Evolutionary conservation across 2,888 invertebrate species (phyloP).

Genomic region (Carpatolechia fugitivella): DNA sequence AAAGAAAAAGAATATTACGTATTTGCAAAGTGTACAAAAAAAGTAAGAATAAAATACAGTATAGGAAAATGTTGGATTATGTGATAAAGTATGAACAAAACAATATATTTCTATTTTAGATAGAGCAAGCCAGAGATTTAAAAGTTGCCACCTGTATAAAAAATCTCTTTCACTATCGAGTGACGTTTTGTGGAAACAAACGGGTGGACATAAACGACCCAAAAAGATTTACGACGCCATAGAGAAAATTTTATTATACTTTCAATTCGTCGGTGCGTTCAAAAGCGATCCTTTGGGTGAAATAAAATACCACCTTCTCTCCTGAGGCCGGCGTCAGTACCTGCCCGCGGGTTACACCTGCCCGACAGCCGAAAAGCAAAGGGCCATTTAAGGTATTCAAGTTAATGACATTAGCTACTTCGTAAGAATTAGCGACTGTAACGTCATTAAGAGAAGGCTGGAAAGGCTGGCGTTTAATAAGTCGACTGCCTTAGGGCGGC

Average conservation of each 20-base stretch:
- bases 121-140: neutral
- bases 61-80: no score
- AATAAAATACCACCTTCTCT: conserved; percentile 32
- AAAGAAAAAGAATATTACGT: no score
- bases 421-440: conserved; percentile 51
- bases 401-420: conserved; percentile 56
- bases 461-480: conserved; percentile 52
- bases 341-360: conserved; percentile 21
- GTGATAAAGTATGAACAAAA: no score
- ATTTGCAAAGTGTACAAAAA: no score
- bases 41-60: neutral
- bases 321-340: conserved; percentile 15
- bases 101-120: no score
- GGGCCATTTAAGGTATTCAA: conserved; percentile 51
- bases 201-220: conserved; percentile 44
- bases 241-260: conserved; percentile 58
- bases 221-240: conserved; percentile 58
- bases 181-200: conserved; percentile 44
- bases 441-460: conserved; percentile 50
- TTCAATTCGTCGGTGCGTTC: conserved; percentile 48
- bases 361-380: conserved; percentile 40
- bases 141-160: neutral
- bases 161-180: conserved; percentile 32
- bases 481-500: conserved; percentile 28
- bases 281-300: conserved; percentile 39